A percentile compares a stretch with the other conserved stretches of the same genome.
phyloP scores from a whole-genome alignment of 2,888 invertebrate species.

The Stenurella melanura region DNA sequence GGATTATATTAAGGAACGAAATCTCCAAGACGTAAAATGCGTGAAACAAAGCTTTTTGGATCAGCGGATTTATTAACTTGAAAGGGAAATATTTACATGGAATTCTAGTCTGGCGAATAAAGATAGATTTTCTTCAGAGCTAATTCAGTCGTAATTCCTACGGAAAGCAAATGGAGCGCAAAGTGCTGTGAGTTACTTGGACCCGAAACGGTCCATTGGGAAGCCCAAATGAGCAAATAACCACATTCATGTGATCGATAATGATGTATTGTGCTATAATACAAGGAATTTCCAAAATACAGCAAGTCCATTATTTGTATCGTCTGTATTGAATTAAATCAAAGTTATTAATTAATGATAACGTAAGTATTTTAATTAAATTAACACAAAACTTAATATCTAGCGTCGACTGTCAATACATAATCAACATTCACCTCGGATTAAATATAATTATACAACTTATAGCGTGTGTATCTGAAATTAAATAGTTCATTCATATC shows the following conservation, averaged over 20 bases:
- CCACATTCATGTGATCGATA: slow-evolving; percentile 46
- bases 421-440: too few species aligned
- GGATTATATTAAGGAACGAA: too few species aligned
- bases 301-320: slow-evolving; percentile 34
- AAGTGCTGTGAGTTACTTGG: slow-evolving; percentile 50
- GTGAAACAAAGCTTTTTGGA: background rate
- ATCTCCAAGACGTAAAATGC: too few species aligned
- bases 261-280: slow-evolving; percentile 38
- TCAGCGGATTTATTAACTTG: background rate
- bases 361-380: slow-evolving; percentile 44
- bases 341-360: slow-evolving; percentile 45
- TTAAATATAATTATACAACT: too few species aligned
- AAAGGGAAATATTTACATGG: slow-evolving; percentile 9
- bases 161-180: slow-evolving; percentile 51
- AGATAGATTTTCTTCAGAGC: slow-evolving; percentile 45
- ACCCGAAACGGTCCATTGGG: slow-evolving; percentile 50
- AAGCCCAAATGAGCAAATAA: slow-evolving; percentile 50
- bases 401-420: too few species aligned
- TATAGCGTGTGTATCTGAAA: too few species aligned
- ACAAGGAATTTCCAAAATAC: slow-evolving; percentile 39
- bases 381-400: background rate
- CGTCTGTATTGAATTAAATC: slow-evolving; percentile 46
- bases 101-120: slow-evolving; percentile 17
- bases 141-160: slow-evolving; percentile 54
- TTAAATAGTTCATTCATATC: too few species aligned